A percentile compares a stretch with the other conserved stretches of the same genome.
phyloP scores from a whole-genome alignment of 2,888 invertebrate species.

The Ferdinandea cuprea region DNA sequence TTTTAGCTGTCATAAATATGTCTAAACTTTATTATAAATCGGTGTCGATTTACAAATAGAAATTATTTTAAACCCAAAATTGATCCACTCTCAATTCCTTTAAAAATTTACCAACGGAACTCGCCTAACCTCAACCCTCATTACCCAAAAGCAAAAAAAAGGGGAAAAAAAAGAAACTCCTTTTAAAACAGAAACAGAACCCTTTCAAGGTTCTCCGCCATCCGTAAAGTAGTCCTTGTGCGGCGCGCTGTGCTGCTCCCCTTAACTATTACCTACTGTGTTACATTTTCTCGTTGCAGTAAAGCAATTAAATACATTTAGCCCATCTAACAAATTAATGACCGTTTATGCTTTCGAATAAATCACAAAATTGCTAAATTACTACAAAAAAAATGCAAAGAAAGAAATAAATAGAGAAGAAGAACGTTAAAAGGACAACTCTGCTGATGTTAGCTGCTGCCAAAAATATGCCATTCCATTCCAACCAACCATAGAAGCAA shows the following conservation, averaged over 20 bases:
- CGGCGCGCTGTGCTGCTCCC: too few species aligned
- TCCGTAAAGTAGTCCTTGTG: slow-evolving; percentile 35
- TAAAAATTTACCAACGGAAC: neutral
- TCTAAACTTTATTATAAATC: neutral
- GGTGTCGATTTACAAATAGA: neutral
- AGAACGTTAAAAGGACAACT: slow-evolving; percentile 6
- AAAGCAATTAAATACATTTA: slow-evolving; percentile 61
- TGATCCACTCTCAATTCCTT: neutral
- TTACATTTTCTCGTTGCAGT: slow-evolving; percentile 31
- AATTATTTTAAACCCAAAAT: neutral
- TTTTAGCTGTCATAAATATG: neutral
- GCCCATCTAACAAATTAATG: slow-evolving; percentile 63
- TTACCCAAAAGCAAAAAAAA: neutral
- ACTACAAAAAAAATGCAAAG: neutral
- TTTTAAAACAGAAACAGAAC: slow-evolving; percentile 1
- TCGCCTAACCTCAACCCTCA: neutral
- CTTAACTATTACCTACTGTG: slow-evolving; percentile 1
- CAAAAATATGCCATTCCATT: slow-evolving; percentile 51
- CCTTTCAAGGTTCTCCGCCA: slow-evolving; percentile 17
- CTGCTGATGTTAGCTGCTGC: slow-evolving; percentile 59
- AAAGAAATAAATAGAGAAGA: neutral
- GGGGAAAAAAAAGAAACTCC: neutral
- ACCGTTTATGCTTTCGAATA: slow-evolving; percentile 57
- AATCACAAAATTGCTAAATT: slow-evolving; percentile 56
- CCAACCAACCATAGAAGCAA: too few species aligned